Percentiles rank a stretch among this genome's conserved stretches.
Conservation (phyloP, 2,888 invertebrate genomes). For the Patella ulyssiponensis region DNA sequence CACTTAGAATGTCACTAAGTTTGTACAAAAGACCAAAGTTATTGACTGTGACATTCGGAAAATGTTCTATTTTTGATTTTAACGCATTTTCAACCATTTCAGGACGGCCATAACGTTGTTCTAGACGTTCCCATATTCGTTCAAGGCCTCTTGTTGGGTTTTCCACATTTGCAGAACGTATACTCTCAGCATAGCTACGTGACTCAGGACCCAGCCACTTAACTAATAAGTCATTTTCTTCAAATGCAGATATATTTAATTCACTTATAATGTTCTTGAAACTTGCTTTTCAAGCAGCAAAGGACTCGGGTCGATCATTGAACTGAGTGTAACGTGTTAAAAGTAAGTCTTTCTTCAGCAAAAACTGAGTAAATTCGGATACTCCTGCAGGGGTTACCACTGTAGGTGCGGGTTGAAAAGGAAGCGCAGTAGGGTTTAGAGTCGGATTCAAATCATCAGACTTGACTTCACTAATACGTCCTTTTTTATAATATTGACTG, state of each 20-base stretch:
- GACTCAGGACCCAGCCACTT: conserved; percentile 31
- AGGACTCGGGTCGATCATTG: conserved; percentile 20
- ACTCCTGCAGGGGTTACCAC: too few relatives aligned
- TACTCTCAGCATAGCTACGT: too few relatives aligned
- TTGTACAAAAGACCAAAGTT: conserved; percentile 34
- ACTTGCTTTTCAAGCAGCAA: conserved; percentile 26
- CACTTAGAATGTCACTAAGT: conserved; percentile 32
- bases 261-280: conserved; percentile 26
- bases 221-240: conserved; percentile 29
- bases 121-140: conserved; percentile 18
- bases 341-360: too few relatives aligned
- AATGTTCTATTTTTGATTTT: conserved; percentile 28
- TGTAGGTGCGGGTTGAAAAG: too few relatives aligned
- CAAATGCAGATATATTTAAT: conserved; percentile 14
- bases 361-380: too few relatives aligned
- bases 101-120: conserved; percentile 36
- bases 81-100: conserved; percentile 32
- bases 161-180: background rate
- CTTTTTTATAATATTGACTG: too few relatives aligned
- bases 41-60: conserved; percentile 35
- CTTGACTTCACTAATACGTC: too few relatives aligned
- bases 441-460: too few relatives aligned
- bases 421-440: too few relatives aligned
- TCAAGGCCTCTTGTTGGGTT: conserved; percentile 23
- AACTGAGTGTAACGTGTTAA: too few relatives aligned